Evolutionary conservation across 1,140 invertebrate genomes (phyloP).

Genomic region (Drosophila lacteicornis): DNA sequence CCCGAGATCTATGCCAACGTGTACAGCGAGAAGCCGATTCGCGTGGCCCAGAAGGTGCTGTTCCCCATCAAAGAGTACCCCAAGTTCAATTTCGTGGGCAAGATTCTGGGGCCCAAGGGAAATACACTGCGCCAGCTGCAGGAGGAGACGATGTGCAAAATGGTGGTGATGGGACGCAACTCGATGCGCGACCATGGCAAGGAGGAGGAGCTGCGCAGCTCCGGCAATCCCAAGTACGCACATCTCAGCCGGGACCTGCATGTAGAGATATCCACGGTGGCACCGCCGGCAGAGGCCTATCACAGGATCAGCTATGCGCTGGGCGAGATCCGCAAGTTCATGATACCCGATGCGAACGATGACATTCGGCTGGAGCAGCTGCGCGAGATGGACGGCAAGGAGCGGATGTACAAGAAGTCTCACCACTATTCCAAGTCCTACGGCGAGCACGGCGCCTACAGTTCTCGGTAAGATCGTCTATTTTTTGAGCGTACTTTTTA

Average conservation of each 20-base stretch:
- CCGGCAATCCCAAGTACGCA: conserved; percentile 95
- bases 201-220: conserved; percentile 94
- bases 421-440: conserved; percentile 80
- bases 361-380: conserved; percentile 92
- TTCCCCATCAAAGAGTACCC: conserved; percentile 95
- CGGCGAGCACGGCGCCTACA: conserved; percentile 75
- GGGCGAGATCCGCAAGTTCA: conserved; percentile 90
- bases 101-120: conserved; percentile 96
- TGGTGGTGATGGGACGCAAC: conserved; percentile 96
- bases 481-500: not conserved
- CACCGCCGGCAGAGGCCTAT: conserved; percentile 96
- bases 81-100: conserved; percentile 98
- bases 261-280: conserved; percentile 95
- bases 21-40: conserved; percentile 93
- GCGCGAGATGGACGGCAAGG: conserved; percentile 87
- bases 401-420: conserved; percentile 79
- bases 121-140: conserved; percentile 96
- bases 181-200: conserved; percentile 97
- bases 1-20: conserved; percentile 92
- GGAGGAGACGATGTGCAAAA: conserved; percentile 97
- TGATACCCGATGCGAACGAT: conserved; percentile 91
- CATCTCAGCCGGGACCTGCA: conserved; percentile 97
- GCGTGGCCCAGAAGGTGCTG: conserved; percentile 92
- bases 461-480: conserved; percentile 55
- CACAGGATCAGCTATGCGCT: conserved; percentile 95